Base-by-base conservation (phyloP, 2,888 invertebrate species). In the Antitype chi region DNA sequence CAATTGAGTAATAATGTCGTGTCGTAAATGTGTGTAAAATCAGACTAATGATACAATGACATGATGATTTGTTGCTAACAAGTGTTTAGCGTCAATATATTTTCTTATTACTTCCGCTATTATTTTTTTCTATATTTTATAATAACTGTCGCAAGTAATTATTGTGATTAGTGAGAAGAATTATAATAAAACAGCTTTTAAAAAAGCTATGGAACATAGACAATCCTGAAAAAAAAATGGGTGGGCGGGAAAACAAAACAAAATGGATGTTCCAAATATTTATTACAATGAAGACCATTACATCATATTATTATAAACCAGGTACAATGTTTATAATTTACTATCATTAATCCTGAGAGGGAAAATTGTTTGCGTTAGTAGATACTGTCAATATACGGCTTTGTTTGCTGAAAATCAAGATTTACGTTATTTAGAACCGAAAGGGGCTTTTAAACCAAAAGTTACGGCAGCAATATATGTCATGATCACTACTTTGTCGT, bases 221-320 rank as follows among this genome's bases (percentile, higher is more conserved):
- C 38, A 70, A 43, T 13, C 49, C 15, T 60, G 28, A 66, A 74
- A 74, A 70, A 59, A 75, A 78, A 79, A 23, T 17, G 9, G 38
- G 23, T 76, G 17, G 75, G 80, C 57, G 76, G 74, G 70, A 88
- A 87, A 80, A 62, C 67, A 88, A 86, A 80, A 76, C 87, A 86
- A 84, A 70, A 87, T 86, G 87, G 92, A 93, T 95, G 95, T 95
- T 94, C 94, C 94, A 96, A 95, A 95, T 95, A 95, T 96, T 96
- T 96, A 96, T 96, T 96, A 95, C 94, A 94, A 93, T 95, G 94
- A 95, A 95, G 94, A 95, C 93, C 93, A 91, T 94, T 94, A 95
- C 93, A 95, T 91, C 90, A 86, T 93, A 92, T 95, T 94, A 95
- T 95, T 95, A 94, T 94, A 95, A 94, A 95, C 95, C 97, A 97